Evolutionary conservation across 1,140 invertebrate species (phyloP).

Genomic region (Gonioctena quinquepunctata): DNA sequence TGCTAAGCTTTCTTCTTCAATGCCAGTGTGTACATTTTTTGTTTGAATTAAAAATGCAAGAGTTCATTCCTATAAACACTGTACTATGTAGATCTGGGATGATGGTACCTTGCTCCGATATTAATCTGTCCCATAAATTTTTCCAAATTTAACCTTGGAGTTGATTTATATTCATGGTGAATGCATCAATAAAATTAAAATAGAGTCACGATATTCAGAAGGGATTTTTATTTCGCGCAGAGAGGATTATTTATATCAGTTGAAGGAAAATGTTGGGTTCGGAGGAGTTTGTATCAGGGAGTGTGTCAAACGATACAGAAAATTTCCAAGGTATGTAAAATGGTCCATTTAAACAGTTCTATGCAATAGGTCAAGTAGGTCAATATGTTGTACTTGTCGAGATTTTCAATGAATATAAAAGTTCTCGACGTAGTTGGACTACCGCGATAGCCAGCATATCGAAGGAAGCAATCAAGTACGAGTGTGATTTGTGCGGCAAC

Average conservation of each 20-base stretch:
- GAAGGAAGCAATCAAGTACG: no score
- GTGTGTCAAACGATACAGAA: background rate
- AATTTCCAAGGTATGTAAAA: background rate
- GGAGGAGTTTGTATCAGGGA: background rate
- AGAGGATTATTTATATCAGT: no score
- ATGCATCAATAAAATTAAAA: background rate
- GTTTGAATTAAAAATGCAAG: no score
- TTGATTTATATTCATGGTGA: background rate
- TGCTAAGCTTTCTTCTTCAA: no score
- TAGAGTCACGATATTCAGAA: constrained; percentile 2
- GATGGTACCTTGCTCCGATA: constrained; percentile 13
- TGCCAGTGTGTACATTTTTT: no score
- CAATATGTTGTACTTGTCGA: no score
- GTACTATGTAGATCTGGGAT: background rate
- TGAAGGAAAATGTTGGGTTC: background rate
- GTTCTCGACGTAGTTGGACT: no score
- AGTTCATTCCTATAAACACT: no score
- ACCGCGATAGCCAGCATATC: no score
- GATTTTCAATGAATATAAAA: no score
- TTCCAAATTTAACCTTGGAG: background rate
- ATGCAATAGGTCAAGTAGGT: background rate
- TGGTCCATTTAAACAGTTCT: background rate
- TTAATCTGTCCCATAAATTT: background rate
- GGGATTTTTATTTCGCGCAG: background rate
- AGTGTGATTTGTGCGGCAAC: no score